phyloP scores from a whole-genome alignment of 2,888 invertebrate genomes.

The Melolontha melolontha region DNA sequence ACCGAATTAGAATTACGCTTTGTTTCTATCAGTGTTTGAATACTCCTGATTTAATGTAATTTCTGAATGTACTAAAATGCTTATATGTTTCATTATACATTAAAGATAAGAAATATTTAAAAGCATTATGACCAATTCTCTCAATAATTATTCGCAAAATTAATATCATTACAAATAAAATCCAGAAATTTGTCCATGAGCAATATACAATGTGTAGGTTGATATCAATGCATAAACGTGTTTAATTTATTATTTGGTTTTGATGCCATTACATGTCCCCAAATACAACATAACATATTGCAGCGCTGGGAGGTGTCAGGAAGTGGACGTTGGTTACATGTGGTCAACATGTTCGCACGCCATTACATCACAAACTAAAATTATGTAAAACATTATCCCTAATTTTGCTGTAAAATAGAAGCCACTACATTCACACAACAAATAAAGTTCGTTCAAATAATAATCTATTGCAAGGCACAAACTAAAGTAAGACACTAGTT shows the following conservation, averaged over 20 bases:
- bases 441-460: too few relatives aligned
- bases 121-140: too few relatives aligned
- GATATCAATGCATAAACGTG: neutral
- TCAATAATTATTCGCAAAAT: too few relatives aligned
- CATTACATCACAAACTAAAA: constrained; percentile 49
- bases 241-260: constrained; percentile 48
- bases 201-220: neutral
- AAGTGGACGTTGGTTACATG: constrained; percentile 51
- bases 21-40: constrained; percentile 29
- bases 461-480: too few relatives aligned
- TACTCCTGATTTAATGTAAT: constrained; percentile 1
- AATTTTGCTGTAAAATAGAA: neutral
- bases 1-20: constrained; percentile 30
- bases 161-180: too few relatives aligned
- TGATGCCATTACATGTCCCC: constrained; percentile 45
- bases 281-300: constrained; percentile 49
- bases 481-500: too few relatives aligned
- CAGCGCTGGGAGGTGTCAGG: constrained; percentile 48
- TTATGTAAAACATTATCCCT: constrained; percentile 20
- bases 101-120: neutral
- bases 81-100: neutral
- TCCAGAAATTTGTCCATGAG: too few relatives aligned
- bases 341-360: constrained; percentile 52
- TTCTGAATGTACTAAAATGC: neutral
- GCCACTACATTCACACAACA: neutral